Percentiles rank a stretch among this genome's conserved stretches.
phyloP scores from a whole-genome alignment of 2,797 vertebrate species.

The Pyrocephalus nanus region DNA sequence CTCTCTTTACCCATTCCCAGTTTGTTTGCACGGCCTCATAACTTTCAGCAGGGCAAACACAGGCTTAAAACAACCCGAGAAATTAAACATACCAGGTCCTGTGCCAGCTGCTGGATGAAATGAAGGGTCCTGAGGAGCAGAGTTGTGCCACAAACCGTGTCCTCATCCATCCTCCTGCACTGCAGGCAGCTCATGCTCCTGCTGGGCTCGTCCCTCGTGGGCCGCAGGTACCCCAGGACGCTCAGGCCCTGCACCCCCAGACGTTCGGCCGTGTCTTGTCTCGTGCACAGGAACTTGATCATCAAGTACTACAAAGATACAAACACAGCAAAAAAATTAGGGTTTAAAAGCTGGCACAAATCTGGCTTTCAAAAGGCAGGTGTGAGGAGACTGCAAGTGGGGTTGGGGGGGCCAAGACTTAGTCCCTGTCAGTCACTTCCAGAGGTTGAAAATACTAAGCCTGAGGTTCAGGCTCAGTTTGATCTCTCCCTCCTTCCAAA shows the following conservation, averaged over 20 bases:
- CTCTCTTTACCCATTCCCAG: neutral
- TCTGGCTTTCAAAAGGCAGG: neutral
- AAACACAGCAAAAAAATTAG: neutral
- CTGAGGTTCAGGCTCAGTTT: neutral
- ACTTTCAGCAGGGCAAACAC: neutral
- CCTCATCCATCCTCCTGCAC: constrained; percentile 61
- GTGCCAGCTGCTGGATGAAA: constrained; percentile 94
- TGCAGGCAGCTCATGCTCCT: constrained; percentile 75
- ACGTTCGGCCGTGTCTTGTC: constrained; percentile 91
- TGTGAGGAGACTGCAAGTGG: neutral
- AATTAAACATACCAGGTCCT: constrained; percentile 84
- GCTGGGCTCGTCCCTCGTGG: constrained; percentile 74
- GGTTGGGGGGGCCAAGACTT: neutral
- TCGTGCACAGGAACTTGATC: constrained; percentile 95
- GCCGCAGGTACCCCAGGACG: constrained; percentile 88
- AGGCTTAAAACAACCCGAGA: neutral
- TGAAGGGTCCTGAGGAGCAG: constrained; percentile 91
- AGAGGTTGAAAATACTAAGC: neutral
- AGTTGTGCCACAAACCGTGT: constrained; percentile 82
- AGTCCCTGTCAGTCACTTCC: neutral
- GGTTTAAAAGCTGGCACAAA: neutral
- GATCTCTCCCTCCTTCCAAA: neutral
- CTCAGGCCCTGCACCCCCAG: constrained; percentile 90
- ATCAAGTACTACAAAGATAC: constrained; percentile 86
- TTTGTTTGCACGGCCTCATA: neutral